Evolutionary conservation across 2,888 invertebrate species (phyloP), one percentile per base, ranked within the genome.

Genomic region (Globia sparganii): DNA sequence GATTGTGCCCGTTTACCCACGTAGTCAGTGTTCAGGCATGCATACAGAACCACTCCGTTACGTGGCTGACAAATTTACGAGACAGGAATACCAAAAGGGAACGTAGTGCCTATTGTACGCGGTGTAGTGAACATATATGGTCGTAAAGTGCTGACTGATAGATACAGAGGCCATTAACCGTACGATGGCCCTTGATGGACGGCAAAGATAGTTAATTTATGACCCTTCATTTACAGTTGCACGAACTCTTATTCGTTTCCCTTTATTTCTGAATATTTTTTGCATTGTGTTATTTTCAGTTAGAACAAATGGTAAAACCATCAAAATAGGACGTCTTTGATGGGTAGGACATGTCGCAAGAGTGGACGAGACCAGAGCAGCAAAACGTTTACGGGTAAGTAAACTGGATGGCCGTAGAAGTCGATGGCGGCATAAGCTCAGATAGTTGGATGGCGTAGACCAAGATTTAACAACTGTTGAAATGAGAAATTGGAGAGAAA

Each of bases 41-140:
- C 85, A 83, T 77, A 81, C 62, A 79, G 70, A 83, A 74, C 69
- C 76, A 83, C 80, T 79, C 73, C 37, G 80, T 74, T 72, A 84
- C 75, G 77, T 74, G 68, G 62, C 74, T 77, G 78, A 81, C 75
- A 81, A 79, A 87, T 85, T 87, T 85, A 87, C 70, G 87, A 88
- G 88, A 70, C 79, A 77, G 65, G 77, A 83, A 85, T 81, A 83
- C 69, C 85, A 77, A 88, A 83, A 88, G 56, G 59, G 56, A 43
- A 70, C 72, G 28, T 78, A 64, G 66, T 74, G 46, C 53, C 31
- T 64, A 74, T 72, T 82, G 59, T 64, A 72, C 37, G 70, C 40
- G 65, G 46, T 53, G 25, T 31, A 75, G 67, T 40, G 34, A 31
- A 66, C 46, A 49, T 61, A 34, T 77, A 53, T 28, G 28, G 34